Evolutionary conservation across 2,113 vertebrate species (phyloP).

Genomic region (Trogon melanurus): DNA sequence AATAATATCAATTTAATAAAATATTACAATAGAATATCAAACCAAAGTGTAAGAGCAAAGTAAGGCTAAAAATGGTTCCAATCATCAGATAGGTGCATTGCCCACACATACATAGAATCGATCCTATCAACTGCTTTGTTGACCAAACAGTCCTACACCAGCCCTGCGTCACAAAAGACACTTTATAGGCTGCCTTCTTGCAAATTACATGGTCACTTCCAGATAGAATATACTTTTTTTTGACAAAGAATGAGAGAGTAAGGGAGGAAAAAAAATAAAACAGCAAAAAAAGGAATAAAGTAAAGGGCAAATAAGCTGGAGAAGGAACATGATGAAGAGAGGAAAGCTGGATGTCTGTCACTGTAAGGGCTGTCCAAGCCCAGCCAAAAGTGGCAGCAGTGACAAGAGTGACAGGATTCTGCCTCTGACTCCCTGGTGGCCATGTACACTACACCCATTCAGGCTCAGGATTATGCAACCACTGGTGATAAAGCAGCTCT

Average conservation of each 20-base stretch:
- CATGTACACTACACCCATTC: accelerated
- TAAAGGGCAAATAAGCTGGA: neutral
- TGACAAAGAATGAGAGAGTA: neutral
- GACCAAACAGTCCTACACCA: neutral
- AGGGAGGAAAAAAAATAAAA: neutral
- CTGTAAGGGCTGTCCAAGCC: neutral
- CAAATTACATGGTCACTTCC: neutral
- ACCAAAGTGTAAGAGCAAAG: neutral
- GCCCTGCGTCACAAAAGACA: neutral
- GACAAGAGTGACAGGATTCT: neutral
- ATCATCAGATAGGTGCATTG: neutral
- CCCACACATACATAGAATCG: accelerated
- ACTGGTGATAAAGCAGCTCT: neutral
- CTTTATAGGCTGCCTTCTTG: neutral
- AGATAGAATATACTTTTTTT: neutral
- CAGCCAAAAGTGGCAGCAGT: neutral
- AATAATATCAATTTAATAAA: neutral
- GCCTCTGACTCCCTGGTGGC: neutral
- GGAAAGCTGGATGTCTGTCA: neutral
- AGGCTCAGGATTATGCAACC: neutral
- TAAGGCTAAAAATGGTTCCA: neutral
- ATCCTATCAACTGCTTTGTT: neutral
- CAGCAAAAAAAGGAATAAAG: too few species aligned
- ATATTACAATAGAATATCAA: neutral
- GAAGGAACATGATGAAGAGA: neutral